Percentiles rank a stretch among this genome's conserved stretches.
phyloP scores from a whole-genome alignment of 2,113 vertebrate species.

The Amblyopsis rosae region DNA sequence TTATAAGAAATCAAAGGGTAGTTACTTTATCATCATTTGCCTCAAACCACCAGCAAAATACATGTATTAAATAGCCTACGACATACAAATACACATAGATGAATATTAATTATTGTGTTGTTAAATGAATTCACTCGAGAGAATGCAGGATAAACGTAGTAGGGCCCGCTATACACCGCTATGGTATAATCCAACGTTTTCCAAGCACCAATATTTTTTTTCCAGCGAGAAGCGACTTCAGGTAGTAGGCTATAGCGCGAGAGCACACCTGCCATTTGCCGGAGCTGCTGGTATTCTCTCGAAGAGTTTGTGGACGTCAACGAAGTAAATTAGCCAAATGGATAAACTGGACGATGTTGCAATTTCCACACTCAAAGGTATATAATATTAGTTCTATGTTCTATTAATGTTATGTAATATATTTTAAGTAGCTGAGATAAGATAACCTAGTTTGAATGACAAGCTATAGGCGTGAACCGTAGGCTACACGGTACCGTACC shows the following conservation, averaged over 20 bases:
- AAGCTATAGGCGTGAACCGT: not conserved
- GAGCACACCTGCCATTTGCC: too few relatives aligned
- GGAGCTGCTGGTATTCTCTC: too few relatives aligned
- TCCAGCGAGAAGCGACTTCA: too few relatives aligned
- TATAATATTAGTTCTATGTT: not conserved
- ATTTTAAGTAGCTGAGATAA: constrained; percentile 8
- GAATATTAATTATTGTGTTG: too few relatives aligned
- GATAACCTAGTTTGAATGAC: not conserved
- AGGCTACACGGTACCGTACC: not conserved
- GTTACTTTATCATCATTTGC: not conserved
- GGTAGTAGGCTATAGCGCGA: too few relatives aligned
- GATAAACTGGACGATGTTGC: constrained; percentile 16
- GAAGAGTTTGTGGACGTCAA: not conserved
- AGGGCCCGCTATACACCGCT: too few relatives aligned
- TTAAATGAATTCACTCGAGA: too few relatives aligned
- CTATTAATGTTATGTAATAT: constrained; percentile 3
- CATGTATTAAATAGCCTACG: too few relatives aligned
- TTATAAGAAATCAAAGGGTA: constrained; percentile 2
- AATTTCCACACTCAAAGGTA: constrained; percentile 14
- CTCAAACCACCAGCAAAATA: not conserved
- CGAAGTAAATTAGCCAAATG: constrained; percentile 1
- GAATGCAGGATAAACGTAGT: too few relatives aligned
- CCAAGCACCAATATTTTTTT: too few relatives aligned
- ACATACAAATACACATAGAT: too few relatives aligned
- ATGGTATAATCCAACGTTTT: too few relatives aligned